These are phyloP conservation scores for Invenusta paracnida DNA, from an alignment of 2,888 invertebrate species.

Conservation along the genomic window DNA sequence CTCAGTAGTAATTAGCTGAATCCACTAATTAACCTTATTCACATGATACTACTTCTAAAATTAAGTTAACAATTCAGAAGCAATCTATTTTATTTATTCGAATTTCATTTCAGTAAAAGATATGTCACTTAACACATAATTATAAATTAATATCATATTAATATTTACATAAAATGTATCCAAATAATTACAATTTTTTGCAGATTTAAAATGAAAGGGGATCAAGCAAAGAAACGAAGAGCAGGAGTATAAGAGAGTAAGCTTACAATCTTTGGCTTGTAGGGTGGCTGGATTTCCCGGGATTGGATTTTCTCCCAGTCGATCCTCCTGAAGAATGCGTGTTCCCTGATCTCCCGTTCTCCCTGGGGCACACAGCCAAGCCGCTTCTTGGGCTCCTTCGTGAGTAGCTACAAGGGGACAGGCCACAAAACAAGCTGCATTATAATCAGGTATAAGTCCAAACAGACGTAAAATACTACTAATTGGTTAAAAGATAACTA, in stretches of 20 bases:
- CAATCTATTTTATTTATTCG: too few species aligned
- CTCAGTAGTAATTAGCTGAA: too few species aligned
- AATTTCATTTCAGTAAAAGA: too few species aligned
- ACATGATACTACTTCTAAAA: too few species aligned
- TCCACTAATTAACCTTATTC: too few species aligned
- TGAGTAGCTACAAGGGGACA: conserved; percentile 70
- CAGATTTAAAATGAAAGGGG: too few species aligned
- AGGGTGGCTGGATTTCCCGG: conserved; percentile 95
- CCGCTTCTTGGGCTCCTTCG: conserved; percentile 87
- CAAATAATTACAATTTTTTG: too few species aligned
- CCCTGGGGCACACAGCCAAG: conserved; percentile 79
- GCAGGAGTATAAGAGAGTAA: neutral
- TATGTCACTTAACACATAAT: too few species aligned
- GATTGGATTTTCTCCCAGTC: conserved; percentile 96
- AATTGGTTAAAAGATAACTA: neutral
- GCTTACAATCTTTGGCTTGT: conserved; percentile 97
- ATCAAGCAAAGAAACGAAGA: too few species aligned
- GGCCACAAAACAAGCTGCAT: neutral
- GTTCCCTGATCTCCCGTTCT: conserved; percentile 89
- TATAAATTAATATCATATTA: too few species aligned
- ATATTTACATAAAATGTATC: too few species aligned
- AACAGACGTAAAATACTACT: neutral
- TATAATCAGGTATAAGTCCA: neutral
- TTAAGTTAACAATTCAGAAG: too few species aligned
- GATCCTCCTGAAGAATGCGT: conserved; percentile 92